Conservation (phyloP, 1,140 invertebrate species). For the Drosophila athabasca region DNA sequence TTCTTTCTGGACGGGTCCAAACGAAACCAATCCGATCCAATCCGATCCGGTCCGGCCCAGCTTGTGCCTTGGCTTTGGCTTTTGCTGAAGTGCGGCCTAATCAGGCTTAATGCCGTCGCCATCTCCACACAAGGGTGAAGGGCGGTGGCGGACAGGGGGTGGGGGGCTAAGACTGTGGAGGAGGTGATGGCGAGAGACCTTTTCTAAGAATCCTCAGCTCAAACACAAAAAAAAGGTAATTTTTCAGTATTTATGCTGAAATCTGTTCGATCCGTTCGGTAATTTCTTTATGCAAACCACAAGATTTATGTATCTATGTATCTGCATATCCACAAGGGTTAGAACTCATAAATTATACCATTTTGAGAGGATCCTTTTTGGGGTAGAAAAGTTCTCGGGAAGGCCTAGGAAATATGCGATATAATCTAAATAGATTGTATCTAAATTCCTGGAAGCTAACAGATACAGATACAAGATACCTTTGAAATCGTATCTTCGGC, state of each 20-base stretch:
- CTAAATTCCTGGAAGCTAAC: no score
- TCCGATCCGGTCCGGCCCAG: no score
- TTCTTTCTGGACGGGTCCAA: slow-evolving; percentile 34
- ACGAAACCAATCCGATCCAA: not conserved
- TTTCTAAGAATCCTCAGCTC: slow-evolving; percentile 23
- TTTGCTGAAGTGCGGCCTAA: slow-evolving; percentile 45
- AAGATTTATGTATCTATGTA: slow-evolving; percentile 24
- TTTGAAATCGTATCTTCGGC: no score
- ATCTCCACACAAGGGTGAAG: slow-evolving; percentile 6
- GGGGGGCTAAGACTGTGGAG: not conserved
- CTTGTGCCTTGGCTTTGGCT: not conserved
- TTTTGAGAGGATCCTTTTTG: slow-evolving; percentile 1
- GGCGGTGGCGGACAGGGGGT: not conserved
- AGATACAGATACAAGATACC: no score
- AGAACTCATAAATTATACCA: slow-evolving; percentile 17
- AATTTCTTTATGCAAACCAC: slow-evolving; percentile 35
- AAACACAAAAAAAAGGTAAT: slow-evolving; percentile 14
- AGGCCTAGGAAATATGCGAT: no score
- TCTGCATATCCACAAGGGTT: not conserved
- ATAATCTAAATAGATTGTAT: no score
- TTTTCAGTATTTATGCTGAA: slow-evolving; percentile 56
- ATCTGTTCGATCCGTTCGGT: slow-evolving; percentile 13
- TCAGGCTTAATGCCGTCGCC: slow-evolving; percentile 75
- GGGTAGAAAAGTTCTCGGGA: slow-evolving; percentile 5
- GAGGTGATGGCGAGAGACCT: not conserved